Base-by-base conservation (phyloP, 2,113 vertebrate genomes). In the Peromyscus polionotus region DNA sequence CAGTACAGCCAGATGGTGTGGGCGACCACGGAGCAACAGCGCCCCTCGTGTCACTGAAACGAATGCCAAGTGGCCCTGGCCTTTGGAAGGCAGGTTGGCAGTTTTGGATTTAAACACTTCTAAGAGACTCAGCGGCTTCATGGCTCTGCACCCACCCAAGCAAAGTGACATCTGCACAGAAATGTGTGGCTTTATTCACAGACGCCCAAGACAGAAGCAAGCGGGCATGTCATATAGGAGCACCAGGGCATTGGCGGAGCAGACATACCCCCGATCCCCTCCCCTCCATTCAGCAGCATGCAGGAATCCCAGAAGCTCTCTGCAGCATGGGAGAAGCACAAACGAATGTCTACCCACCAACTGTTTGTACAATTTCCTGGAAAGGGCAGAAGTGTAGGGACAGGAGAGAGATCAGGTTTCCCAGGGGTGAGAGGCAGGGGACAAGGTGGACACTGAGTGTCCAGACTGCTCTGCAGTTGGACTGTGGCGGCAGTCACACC, bases 311-410 rank as follows among this genome's bases (percentile, higher is more conserved):
- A 24, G 11, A n/a, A 68, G 45, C 31, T 68, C 85, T 51, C 19
- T 36, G 13, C 48, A 57, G 22, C 33, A 11, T 17, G 0, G 16
- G 12, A 10, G 59, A 51, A 54, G 42, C 59, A 54, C 20, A 28
- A 4, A 0, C 0, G 10, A 10, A 45, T 20, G 33, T 17, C 57
- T 11, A 28, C 20, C 4, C 12, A 3, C 20, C 1, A 0, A 1
- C 1, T 51, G n/a, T 2, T 54, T 51, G 1, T 13, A 0, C 1
- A 12, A 54, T 2, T 6, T 26, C 77, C 33, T 20, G 65, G 88
- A 54, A 88, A 68, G 36, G 63, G 14, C 31, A 16, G 1, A 65
- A 33, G 7, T 36, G 13, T 24, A 1, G 12, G 63, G 19, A 39
- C 11, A 36, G 59, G n/a, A 68, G 17, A 67, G 28, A 45, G 3